Evolutionary conservation across 1,140 invertebrate genomes (phyloP).

Genomic region (Zaprionus gabonicus): DNA sequence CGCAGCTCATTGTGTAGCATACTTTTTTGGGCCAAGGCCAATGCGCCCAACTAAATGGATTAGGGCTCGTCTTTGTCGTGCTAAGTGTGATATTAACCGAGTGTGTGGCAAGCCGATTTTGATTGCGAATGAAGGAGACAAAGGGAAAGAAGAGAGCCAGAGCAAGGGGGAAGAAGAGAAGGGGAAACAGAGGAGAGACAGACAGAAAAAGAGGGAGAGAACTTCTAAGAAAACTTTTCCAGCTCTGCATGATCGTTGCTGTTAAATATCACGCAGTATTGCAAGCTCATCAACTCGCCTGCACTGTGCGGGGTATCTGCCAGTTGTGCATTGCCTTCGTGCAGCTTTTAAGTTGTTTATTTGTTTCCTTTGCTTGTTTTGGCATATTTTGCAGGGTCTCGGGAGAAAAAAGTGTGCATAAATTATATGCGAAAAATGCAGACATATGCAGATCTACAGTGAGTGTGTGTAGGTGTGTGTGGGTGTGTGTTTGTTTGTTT

Average conservation of each 20-base stretch:
- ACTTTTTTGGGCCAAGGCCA: slow-evolving; percentile 22
- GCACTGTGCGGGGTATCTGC: not conserved
- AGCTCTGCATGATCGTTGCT: too few species aligned
- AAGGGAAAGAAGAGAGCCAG: not conserved
- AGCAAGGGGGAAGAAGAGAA: not conserved
- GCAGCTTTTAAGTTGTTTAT: not conserved
- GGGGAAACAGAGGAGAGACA: not conserved
- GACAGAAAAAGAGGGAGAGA: not conserved
- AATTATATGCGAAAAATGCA: slow-evolving; percentile 5
- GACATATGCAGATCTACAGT: not conserved
- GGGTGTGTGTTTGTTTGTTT: not conserved
- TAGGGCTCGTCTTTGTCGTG: not conserved
- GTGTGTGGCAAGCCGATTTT: not conserved
- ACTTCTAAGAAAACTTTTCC: too few species aligned
- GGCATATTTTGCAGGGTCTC: slow-evolving; percentile 1
- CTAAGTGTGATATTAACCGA: not conserved
- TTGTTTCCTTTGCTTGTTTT: slow-evolving; percentile 2
- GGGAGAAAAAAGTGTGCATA: not conserved
- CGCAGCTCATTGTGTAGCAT: slow-evolving; percentile 24
- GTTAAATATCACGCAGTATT: too few species aligned
- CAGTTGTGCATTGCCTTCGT: not conserved
- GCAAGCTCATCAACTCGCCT: not conserved
- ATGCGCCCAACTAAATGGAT: slow-evolving; percentile 2
- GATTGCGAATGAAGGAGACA: too few species aligned
- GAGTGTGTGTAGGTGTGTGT: not conserved